Conservation (phyloP, 1,140 invertebrate species). For the Diorhabda elongata region DNA sequence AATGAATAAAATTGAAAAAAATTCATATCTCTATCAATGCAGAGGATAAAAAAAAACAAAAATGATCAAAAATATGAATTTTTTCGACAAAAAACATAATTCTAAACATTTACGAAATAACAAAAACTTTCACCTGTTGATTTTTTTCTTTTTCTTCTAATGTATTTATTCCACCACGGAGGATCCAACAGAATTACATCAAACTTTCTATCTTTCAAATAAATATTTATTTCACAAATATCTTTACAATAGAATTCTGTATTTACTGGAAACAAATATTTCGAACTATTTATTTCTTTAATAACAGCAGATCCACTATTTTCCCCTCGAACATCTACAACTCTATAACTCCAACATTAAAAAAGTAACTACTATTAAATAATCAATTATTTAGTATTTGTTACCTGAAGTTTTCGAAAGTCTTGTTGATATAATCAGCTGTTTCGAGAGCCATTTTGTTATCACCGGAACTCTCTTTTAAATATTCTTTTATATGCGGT, state of each 20-base stretch:
- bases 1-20: too few species aligned
- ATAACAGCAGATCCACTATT: slow-evolving; percentile 31
- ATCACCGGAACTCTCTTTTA: slow-evolving; percentile 11
- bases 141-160: slow-evolving; percentile 69
- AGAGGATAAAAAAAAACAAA: too few species aligned
- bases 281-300: slow-evolving; percentile 25
- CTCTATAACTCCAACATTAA: neutral
- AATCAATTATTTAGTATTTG: too few species aligned
- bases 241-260: slow-evolving; percentile 40
- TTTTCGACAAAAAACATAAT: too few species aligned
- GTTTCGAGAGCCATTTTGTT: slow-evolving; percentile 30
- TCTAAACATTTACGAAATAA: too few species aligned
- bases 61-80: too few species aligned
- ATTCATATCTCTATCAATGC: too few species aligned
- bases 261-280: slow-evolving; percentile 42
- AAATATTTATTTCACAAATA: slow-evolving; percentile 27
- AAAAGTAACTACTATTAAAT: neutral
- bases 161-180: slow-evolving; percentile 92
- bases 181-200: slow-evolving; percentile 86
- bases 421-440: slow-evolving; percentile 17
- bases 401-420: neutral
- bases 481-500: slow-evolving; percentile 8
- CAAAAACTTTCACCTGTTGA: slow-evolving; percentile 18
- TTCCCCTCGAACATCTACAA: slow-evolving; percentile 27
- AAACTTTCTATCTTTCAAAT: slow-evolving; percentile 51